Evolutionary conservation across 2,888 invertebrate species (phyloP).

Genomic region (Sminthurinus aureus): DNA sequence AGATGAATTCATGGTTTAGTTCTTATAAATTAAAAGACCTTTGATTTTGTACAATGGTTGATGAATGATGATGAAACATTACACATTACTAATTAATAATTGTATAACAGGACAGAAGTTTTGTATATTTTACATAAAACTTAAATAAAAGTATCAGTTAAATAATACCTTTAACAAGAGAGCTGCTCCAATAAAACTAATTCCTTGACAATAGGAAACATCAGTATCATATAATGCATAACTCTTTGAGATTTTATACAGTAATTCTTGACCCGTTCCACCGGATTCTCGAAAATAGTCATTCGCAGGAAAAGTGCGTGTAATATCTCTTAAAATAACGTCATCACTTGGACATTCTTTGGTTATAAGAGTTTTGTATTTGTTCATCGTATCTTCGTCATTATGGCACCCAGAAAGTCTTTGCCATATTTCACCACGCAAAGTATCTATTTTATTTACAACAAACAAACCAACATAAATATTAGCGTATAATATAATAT

Average conservation of each 20-base stretch:
- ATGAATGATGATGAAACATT: background rate
- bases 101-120: background rate
- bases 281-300: conserved; percentile 96
- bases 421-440: conserved; percentile 98
- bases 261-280: conserved; percentile 90
- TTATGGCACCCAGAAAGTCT: conserved; percentile 87
- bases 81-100: background rate
- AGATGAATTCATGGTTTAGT: background rate
- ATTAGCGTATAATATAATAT: background rate
- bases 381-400: conserved; percentile 85
- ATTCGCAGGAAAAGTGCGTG: conserved; percentile 98
- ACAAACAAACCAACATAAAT: background rate
- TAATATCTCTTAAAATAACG: conserved; percentile 95
- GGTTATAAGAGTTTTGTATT: conserved; percentile 88
- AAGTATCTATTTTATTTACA: conserved; percentile 72
- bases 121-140: too few relatives aligned
- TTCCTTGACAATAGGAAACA: conserved; percentile 98
- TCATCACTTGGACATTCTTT: conserved; percentile 96
- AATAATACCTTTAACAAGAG: conserved; percentile 90
- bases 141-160: conserved; percentile 60
- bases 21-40: background rate
- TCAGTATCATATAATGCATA: conserved; percentile 97
- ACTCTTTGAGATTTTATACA: conserved; percentile 94
- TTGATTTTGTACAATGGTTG: background rate
- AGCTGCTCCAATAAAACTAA: conserved; percentile 97